phyloP scores from a whole-genome alignment of 2,113 vertebrate genomes.

The Neolamprologus cancellatus region DNA sequence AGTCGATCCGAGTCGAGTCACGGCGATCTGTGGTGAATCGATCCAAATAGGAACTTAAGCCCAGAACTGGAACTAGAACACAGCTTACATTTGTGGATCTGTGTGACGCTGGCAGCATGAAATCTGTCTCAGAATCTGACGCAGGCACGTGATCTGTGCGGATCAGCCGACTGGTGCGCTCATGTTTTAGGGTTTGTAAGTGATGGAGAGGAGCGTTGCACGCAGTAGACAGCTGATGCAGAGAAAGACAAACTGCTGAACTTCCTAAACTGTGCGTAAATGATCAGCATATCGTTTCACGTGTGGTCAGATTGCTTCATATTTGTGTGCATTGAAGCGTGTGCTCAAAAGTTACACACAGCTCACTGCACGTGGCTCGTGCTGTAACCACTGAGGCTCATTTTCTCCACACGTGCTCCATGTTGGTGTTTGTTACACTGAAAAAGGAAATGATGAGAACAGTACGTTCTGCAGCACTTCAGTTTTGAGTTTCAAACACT shows the following conservation, averaged over 20 bases:
- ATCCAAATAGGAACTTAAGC: background rate
- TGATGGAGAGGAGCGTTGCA: background rate
- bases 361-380: background rate
- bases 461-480: background rate
- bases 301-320: background rate
- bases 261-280: background rate
- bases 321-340: background rate
- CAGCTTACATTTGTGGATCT: background rate
- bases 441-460: background rate
- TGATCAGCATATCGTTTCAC: background rate
- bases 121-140: background rate
- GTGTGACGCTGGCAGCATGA: background rate
- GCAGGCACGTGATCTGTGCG: background rate
- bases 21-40: background rate
- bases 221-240: background rate
- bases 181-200: background rate
- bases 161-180: background rate
- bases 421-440: background rate
- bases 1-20: accelerated
- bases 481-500: background rate
- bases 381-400: background rate
- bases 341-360: background rate
- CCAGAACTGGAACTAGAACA: background rate
- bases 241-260: background rate
- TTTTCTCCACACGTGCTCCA: background rate